Evolutionary conservation across 2,113 vertebrate species (phyloP).

Genomic region (Andinoacara biseriatus): DNA sequence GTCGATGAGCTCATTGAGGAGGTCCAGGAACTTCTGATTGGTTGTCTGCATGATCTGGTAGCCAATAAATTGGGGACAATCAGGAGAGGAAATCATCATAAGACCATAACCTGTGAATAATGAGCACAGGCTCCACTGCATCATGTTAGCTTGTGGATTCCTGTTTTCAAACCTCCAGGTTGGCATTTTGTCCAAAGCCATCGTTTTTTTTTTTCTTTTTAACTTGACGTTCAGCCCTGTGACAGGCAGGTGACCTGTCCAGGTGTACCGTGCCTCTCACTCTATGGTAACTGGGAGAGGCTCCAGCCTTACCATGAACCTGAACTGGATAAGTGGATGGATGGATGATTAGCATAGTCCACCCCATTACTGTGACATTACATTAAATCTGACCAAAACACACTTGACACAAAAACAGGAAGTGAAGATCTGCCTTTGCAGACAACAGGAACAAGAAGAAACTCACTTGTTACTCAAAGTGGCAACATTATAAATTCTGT

Average conservation of each 20-base stretch:
- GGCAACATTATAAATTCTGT: neutral
- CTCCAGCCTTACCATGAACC: no score
- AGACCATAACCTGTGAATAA: neutral
- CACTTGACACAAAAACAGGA: fast-evolving
- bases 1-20: conserved; percentile 88
- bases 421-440: neutral
- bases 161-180: no score
- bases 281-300: no score
- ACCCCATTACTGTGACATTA: neutral
- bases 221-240: no score
- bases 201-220: neutral
- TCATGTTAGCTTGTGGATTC: fast-evolving
- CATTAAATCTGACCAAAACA: neutral
- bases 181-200: neutral
- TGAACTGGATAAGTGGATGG: no score
- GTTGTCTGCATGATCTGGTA: conserved; percentile 84
- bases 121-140: neutral
- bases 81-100: neutral
- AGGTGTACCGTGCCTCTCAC: no score
- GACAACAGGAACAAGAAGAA: fast-evolving
- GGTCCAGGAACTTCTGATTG: conserved; percentile 88
- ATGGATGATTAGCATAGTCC: no score
- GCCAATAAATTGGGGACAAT: neutral
- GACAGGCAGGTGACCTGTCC: no score
- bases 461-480: neutral